Percentiles rank a stretch among this genome's conserved stretches.
These are phyloP conservation scores for Verasper variegatus DNA, from an alignment of 2,113 vertebrate species.

Conservation along the genomic window DNA sequence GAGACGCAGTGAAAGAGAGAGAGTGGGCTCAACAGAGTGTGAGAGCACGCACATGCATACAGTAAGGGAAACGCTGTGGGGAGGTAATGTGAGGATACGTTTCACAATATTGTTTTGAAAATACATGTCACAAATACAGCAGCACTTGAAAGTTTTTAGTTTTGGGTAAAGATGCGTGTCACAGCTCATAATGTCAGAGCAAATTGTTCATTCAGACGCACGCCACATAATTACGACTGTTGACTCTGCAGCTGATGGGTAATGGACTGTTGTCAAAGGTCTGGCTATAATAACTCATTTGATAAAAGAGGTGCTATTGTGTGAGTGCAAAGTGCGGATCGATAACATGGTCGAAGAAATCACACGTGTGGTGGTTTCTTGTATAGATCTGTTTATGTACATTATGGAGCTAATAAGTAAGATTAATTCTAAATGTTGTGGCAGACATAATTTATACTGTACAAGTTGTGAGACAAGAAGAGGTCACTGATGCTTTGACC, in stretches of 20 bases:
- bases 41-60: slow-evolving; percentile 44
- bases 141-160: background rate
- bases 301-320: background rate
- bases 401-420: slow-evolving; percentile 10
- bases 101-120: background rate
- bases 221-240: slow-evolving; percentile 9
- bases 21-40: slow-evolving; percentile 41
- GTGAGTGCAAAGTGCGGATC: slow-evolving; percentile 1
- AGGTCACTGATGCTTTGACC: background rate
- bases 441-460: slow-evolving; percentile 14
- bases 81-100: slow-evolving; percentile 26
- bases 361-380: background rate
- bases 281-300: background rate
- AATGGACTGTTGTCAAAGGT: slow-evolving; percentile 17
- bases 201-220: background rate
- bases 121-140: background rate
- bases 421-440: slow-evolving; percentile 14
- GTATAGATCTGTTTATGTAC: slow-evolving; percentile 14
- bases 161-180: background rate
- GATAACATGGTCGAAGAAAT: slow-evolving; percentile 1
- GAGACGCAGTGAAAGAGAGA: slow-evolving; percentile 8
- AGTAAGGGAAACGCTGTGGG: slow-evolving; percentile 7
- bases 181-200: slow-evolving; percentile 3
- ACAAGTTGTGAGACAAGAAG: background rate
- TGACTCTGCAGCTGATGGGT: slow-evolving; percentile 12